These are phyloP conservation scores for Phaonia tiefii DNA, from an alignment of 2,888 invertebrate species.

Conservation along the genomic window DNA sequence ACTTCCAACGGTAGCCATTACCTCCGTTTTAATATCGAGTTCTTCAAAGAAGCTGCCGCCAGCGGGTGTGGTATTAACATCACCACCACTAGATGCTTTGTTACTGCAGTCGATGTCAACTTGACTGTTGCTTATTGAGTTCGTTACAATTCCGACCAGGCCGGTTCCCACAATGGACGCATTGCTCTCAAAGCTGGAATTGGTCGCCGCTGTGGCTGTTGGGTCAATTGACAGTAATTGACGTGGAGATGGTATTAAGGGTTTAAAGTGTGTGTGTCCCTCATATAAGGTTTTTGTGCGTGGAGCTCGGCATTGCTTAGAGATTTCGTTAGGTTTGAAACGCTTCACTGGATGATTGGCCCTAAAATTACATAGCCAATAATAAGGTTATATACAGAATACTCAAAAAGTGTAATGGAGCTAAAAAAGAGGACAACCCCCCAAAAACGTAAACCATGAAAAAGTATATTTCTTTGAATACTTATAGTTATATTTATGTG, in stretches of 20 bases:
- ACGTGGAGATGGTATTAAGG: constrained; percentile 80
- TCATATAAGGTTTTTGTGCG: constrained; percentile 83
- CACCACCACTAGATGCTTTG: constrained; percentile 55
- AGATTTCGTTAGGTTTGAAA: constrained; percentile 85
- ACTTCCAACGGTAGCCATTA: constrained; percentile 73
- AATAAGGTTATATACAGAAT: too few species aligned
- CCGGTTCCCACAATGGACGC: constrained; percentile 67
- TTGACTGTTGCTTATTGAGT: constrained; percentile 59
- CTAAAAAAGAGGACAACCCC: not conserved
- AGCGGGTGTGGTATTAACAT: constrained; percentile 54
- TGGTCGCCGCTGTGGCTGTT: constrained; percentile 52
- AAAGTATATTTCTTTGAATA: too few species aligned
- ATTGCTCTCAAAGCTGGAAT: constrained; percentile 13
- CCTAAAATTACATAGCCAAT: constrained; percentile 83
- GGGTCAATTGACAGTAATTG: constrained; percentile 74
- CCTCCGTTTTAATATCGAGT: constrained; percentile 74
- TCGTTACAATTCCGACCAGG: constrained; percentile 74
- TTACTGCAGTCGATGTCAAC: constrained; percentile 50
- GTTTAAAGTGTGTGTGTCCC: constrained; percentile 82
- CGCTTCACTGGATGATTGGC: constrained; percentile 95
- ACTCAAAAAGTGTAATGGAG: too few species aligned
- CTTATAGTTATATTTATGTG: too few species aligned
- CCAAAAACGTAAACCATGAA: too few species aligned
- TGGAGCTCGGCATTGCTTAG: constrained; percentile 79
- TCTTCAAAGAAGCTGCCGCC: constrained; percentile 72